Conservation (phyloP, 1,140 invertebrate genomes). For the Drosophila subpulchrella region DNA sequence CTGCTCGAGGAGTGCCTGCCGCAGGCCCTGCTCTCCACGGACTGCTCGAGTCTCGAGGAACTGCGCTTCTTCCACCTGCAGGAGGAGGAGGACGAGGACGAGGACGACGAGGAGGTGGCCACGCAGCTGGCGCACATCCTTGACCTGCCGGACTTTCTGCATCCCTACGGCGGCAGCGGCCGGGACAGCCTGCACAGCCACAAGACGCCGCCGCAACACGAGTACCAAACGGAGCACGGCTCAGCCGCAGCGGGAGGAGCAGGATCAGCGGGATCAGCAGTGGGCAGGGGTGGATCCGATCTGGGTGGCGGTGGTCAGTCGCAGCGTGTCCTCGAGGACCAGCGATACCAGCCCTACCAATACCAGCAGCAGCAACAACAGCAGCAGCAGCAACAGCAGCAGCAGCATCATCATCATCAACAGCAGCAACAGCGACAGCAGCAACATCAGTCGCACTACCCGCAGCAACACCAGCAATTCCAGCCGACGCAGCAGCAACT, state of each 20-base stretch:
- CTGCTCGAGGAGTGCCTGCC: slow-evolving; percentile 69
- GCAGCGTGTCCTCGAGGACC: slow-evolving; percentile 58
- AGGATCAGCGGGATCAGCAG: slow-evolving; percentile 50
- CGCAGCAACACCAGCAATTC: slow-evolving; percentile 48
- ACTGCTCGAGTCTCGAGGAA: slow-evolving; percentile 73
- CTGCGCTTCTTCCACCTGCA: slow-evolving; percentile 66
- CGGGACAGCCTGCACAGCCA: slow-evolving; percentile 75
- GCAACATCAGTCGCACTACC: slow-evolving; percentile 30
- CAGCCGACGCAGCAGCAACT: slow-evolving; percentile 54
- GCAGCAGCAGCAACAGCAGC: slow-evolving; percentile 40
- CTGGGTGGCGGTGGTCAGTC: slow-evolving; percentile 45
- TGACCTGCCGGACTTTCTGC: slow-evolving; percentile 70
- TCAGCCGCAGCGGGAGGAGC: slow-evolving; percentile 65
- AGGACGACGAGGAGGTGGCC: slow-evolving; percentile 67
- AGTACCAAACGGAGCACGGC: slow-evolving; percentile 77
- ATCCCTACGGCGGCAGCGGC: slow-evolving; percentile 72
- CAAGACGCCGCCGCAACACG: slow-evolving; percentile 83
- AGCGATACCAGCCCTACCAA: slow-evolving; percentile 64
- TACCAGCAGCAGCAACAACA: slow-evolving; percentile 59
- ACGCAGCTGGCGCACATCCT: slow-evolving; percentile 66
- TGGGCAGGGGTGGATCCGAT: slow-evolving; percentile 61
- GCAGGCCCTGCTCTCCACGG: slow-evolving; percentile 64
- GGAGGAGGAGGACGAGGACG: slow-evolving; percentile 52
- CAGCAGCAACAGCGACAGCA: slow-evolving; percentile 37
- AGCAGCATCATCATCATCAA: slow-evolving; percentile 38